phyloP scores from a whole-genome alignment of 1,140 invertebrate species.

The Macrobrachium nipponense region DNA sequence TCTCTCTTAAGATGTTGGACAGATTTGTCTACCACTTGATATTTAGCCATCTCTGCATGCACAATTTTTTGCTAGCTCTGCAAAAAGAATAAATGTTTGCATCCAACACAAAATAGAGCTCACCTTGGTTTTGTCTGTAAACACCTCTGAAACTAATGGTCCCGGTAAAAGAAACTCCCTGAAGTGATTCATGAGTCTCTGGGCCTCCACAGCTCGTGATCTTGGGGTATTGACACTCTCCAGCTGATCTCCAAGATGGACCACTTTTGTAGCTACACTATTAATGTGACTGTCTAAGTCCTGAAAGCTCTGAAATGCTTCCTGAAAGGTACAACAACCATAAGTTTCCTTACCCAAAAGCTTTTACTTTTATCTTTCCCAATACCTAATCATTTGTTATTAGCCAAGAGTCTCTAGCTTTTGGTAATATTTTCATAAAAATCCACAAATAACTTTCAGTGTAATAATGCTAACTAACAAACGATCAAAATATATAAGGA shows the following conservation, averaged over 20 bases:
- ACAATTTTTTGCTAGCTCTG: too few relatives aligned
- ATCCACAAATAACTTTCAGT: too few relatives aligned
- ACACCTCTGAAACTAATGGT: conserved; percentile 85
- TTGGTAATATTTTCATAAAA: too few relatives aligned
- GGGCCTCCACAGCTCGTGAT: conserved; percentile 92
- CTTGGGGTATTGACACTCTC: conserved; percentile 96
- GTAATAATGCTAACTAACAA: too few relatives aligned
- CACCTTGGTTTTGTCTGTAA: conserved; percentile 87
- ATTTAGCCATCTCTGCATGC: too few relatives aligned
- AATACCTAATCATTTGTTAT: too few relatives aligned
- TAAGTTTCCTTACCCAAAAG: too few relatives aligned
- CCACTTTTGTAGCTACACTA: conserved; percentile 95
- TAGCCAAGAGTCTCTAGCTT: too few relatives aligned
- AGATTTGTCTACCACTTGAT: too few relatives aligned
- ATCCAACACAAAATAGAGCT: conserved; percentile 29
- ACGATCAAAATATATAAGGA: too few relatives aligned
- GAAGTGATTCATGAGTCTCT: conserved; percentile 93
- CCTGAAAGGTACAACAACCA: conserved; percentile 70
- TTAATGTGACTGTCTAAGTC: conserved; percentile 96
- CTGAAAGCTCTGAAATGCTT: conserved; percentile 88
- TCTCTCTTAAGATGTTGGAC: too few relatives aligned
- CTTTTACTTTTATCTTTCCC: too few relatives aligned
- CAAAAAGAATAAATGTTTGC: neutral
- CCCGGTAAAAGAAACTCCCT: conserved; percentile 91
- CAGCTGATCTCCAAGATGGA: conserved; percentile 96